Conservation (phyloP, 2,113 vertebrate species). For the Pomatostomus ruficeps region DNA sequence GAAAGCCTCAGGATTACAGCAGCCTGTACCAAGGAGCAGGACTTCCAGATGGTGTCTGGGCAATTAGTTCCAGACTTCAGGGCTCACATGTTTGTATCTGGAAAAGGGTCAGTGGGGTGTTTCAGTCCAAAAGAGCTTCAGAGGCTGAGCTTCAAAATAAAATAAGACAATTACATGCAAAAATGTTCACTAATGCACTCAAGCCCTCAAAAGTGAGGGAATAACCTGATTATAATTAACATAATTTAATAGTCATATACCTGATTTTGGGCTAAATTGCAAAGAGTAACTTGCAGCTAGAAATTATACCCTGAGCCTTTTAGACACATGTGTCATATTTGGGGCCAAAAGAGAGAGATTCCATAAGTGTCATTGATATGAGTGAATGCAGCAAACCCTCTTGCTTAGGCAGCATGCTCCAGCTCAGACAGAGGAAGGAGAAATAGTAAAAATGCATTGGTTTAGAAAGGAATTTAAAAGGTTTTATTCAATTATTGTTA, state of each 20-base stretch:
- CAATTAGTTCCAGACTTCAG: slow-evolving; percentile 21
- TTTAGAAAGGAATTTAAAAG: neutral
- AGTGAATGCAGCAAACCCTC: neutral
- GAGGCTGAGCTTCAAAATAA: neutral
- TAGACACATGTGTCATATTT: neutral
- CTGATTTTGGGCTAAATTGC: neutral
- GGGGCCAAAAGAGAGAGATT: neutral
- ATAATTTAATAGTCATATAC: neutral
- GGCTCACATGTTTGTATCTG: neutral
- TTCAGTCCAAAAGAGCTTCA: slow-evolving; percentile 9
- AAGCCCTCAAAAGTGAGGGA: neutral
- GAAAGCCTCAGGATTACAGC: slow-evolving; percentile 19
- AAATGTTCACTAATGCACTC: neutral
- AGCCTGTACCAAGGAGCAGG: neutral
- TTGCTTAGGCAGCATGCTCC: neutral
- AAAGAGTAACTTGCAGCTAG: neutral
- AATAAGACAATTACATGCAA: neutral
- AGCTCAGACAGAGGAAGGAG: neutral
- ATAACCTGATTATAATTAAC: neutral
- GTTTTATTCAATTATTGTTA: neutral
- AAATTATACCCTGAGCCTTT: neutral
- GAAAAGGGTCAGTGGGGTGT: neutral
- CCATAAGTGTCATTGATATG: neutral
- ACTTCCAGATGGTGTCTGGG: slow-evolving; percentile 30
- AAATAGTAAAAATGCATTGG: neutral